Base-by-base conservation (phyloP, 2,888 invertebrate species). In the Drosophila ustulata region DNA sequence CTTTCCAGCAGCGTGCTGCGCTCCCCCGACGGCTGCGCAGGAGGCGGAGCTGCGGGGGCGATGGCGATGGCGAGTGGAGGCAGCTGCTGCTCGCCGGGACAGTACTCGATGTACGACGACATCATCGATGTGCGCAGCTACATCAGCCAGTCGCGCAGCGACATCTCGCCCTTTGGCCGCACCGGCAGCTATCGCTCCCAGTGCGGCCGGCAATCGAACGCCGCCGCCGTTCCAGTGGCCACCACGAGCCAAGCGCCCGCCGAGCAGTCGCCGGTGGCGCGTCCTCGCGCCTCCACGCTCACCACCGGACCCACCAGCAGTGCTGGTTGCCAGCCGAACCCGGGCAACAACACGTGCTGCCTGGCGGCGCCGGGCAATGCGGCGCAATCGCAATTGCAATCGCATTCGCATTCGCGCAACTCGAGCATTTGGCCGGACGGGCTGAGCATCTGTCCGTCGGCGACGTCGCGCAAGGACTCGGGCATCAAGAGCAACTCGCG, bases 401-500 rank as follows among this genome's bases (percentile, higher is more conserved):
- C 37, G 9, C 70, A 77, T 8, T 64, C 81, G 1, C 84, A 89
- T 13, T 88, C 89, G 8, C 89, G 90, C 39, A 91, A 91, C 72
- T 91, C 88, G 3, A 88, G 89, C 65, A 88, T 90, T 32, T 90
- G 89, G 46, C 95, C 95, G 26, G 96, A 96, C 89, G 94, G 95
- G 62, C 93, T 95, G 75, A 96, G 96, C 91, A 94, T 95, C 65
- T 95, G 95, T 72, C 95, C 95, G 0, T 96, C 96, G 2, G 94
- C 96, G 56, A 96, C 96, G 86, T 97, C 97, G 82, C 94, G 97
- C 64, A 97, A 97, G 92, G 97, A 97, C 92, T 97, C 97, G 8
- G 97, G 97, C 9, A 97, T 97, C 66, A 94, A 96, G 82, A 97
- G 97, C 91, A 96, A 96, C 62, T 97, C 97, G 82, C 94, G 97